These are phyloP conservation scores for Asteroscopus sphinx DNA, from an alignment of 2,888 invertebrate species.

Conservation along the genomic window DNA sequence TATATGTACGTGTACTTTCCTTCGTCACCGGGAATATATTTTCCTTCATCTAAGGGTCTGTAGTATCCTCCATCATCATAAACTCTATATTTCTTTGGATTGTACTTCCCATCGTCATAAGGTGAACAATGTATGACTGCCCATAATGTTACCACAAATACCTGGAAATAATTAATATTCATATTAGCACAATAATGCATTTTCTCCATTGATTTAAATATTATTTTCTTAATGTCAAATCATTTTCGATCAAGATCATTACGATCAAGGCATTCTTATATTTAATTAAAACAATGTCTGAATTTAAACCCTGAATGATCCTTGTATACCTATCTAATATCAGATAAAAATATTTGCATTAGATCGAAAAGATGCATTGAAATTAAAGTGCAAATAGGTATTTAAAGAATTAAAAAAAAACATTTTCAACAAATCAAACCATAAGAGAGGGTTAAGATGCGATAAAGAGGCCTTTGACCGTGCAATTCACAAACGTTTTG, in stretches of 20 bases:
- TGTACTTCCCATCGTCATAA: slow-evolving; percentile 78
- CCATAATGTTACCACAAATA: slow-evolving; percentile 67
- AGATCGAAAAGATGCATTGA: not conserved
- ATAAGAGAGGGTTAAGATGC: slow-evolving; percentile 12
- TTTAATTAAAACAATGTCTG: slow-evolving; percentile 23
- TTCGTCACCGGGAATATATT: slow-evolving; percentile 87
- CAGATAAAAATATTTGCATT: slow-evolving; percentile 9
- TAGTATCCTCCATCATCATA: slow-evolving; percentile 84
- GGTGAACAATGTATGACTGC: slow-evolving; percentile 70
- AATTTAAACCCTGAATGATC: slow-evolving; percentile 13
- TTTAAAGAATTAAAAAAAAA: slow-evolving; percentile 4
- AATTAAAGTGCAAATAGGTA: slow-evolving; percentile 6
- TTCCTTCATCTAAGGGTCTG: slow-evolving; percentile 82
- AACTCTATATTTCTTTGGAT: slow-evolving; percentile 70
- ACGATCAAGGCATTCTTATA: slow-evolving; percentile 9
- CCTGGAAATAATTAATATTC: slow-evolving; percentile 66
- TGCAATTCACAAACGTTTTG: slow-evolving; percentile 14
- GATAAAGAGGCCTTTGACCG: slow-evolving; percentile 17
- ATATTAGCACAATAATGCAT: slow-evolving; percentile 5
- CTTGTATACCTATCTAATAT: slow-evolving; percentile 1
- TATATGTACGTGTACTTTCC: slow-evolving; percentile 88
- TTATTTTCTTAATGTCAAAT: slow-evolving; percentile 20
- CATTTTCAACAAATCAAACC: slow-evolving; percentile 1
- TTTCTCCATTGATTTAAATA: slow-evolving; percentile 21
- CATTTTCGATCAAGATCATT: too few species aligned